These are phyloP conservation scores for Pitta sordida DNA, from an alignment of 2,113 vertebrate genomes.

Conservation along the genomic window DNA sequence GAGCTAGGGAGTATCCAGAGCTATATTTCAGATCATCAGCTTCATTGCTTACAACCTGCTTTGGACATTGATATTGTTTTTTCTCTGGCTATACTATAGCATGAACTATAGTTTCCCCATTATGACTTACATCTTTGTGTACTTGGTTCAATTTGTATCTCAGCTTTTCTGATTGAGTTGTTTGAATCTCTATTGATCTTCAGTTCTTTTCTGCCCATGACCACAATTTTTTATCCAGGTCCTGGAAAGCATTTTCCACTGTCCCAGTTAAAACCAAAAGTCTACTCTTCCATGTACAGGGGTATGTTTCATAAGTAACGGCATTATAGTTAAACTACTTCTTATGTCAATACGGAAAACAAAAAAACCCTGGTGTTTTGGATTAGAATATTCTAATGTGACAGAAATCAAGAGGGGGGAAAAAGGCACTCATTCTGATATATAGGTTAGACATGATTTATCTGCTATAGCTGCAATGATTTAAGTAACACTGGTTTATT, in stretches of 20 bases:
- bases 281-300: background rate
- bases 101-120: background rate
- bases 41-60: background rate
- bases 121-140: background rate
- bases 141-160: background rate
- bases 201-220: background rate
- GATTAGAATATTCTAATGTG: background rate
- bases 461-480: background rate
- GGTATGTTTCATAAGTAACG: background rate
- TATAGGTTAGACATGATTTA: background rate
- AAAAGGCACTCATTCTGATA: background rate
- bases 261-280: background rate
- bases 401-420: background rate
- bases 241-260: background rate
- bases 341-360: background rate
- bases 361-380: background rate
- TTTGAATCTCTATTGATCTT: background rate
- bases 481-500: background rate
- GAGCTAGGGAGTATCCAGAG: background rate
- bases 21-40: background rate
- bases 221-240: background rate
- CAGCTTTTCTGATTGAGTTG: background rate
- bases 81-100: background rate
- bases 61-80: background rate
- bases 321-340: background rate